Evolutionary conservation across 2,113 vertebrate species (phyloP).

Genomic region (Gavia stellata): DNA sequence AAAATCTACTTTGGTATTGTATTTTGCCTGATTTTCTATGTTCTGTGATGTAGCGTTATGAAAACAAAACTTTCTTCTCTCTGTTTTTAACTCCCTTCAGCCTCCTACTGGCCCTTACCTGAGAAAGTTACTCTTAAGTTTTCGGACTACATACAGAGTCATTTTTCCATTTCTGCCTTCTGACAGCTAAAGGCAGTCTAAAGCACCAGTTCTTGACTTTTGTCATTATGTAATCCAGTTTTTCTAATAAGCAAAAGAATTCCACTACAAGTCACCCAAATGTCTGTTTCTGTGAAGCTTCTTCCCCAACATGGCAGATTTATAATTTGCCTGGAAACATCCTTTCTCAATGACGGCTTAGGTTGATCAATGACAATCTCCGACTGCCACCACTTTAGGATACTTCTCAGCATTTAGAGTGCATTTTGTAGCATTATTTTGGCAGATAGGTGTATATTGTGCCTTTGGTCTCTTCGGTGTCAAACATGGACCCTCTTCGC

Average conservation of each 20-base stretch:
- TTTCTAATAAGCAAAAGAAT: background rate
- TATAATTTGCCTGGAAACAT: background rate
- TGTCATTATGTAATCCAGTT: background rate
- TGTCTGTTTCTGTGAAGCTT: background rate
- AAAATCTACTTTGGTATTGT: background rate
- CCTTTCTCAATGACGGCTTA: background rate
- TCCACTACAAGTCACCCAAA: background rate
- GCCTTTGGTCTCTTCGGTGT: background rate
- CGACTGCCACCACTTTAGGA: background rate
- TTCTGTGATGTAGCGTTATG: background rate
- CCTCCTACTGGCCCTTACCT: background rate
- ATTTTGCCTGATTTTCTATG: background rate
- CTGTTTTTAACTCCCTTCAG: background rate
- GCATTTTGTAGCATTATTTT: background rate
- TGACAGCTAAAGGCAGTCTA: background rate
- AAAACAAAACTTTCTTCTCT: background rate
- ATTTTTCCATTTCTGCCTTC: background rate
- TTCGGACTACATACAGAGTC: background rate
- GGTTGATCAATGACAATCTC: background rate
- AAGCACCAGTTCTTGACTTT: background rate
- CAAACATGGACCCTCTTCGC: background rate
- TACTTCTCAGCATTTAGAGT: background rate
- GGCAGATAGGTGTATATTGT: background rate
- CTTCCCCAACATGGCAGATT: background rate
- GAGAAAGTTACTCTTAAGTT: background rate